Conservation (phyloP, 1,140 invertebrate genomes). For the Elymnias hypermnestra region DNA sequence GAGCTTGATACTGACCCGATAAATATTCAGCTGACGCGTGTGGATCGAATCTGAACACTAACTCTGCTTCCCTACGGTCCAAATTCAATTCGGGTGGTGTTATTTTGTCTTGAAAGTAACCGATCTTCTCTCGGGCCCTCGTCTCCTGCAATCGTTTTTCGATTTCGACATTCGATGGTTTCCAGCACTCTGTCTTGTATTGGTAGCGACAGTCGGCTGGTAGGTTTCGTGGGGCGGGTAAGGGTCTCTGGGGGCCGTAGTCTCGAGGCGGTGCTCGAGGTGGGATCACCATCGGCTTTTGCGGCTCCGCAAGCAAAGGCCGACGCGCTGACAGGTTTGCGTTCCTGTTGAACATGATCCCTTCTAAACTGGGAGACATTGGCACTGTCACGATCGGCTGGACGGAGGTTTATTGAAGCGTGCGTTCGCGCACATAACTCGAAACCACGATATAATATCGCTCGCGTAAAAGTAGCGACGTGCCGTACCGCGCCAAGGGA, state of each 20-base stretch:
- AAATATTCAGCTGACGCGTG: constrained; percentile 62
- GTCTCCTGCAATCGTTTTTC: constrained; percentile 62
- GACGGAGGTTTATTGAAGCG: constrained; percentile 37
- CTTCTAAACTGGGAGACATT: constrained; percentile 71
- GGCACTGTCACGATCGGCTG: constrained; percentile 57
- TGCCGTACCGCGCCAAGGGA: constrained; percentile 17
- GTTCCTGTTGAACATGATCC: constrained; percentile 72
- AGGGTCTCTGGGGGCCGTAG: constrained; percentile 48
- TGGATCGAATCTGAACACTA: constrained; percentile 67
- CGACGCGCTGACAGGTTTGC: constrained; percentile 67
- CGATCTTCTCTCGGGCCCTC: constrained; percentile 61
- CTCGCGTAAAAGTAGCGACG: constrained; percentile 54
- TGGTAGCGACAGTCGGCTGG: constrained; percentile 41
- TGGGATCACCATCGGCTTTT: constrained; percentile 61
- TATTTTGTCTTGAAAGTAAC: constrained; percentile 69
- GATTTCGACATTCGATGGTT: constrained; percentile 69
- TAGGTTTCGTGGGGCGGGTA: constrained; percentile 45
- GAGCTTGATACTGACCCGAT: constrained; percentile 59
- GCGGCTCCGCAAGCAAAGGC: constrained; percentile 65
- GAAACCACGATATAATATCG: constrained; percentile 33
- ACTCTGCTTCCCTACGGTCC: constrained; percentile 61
- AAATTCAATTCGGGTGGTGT: constrained; percentile 58
- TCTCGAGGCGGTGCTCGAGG: constrained; percentile 62
- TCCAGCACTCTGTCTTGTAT: constrained; percentile 60
- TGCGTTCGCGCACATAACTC: constrained; percentile 68